phyloP scores from a whole-genome alignment of 2,888 invertebrate genomes.

The Drosophila falleni region DNA sequence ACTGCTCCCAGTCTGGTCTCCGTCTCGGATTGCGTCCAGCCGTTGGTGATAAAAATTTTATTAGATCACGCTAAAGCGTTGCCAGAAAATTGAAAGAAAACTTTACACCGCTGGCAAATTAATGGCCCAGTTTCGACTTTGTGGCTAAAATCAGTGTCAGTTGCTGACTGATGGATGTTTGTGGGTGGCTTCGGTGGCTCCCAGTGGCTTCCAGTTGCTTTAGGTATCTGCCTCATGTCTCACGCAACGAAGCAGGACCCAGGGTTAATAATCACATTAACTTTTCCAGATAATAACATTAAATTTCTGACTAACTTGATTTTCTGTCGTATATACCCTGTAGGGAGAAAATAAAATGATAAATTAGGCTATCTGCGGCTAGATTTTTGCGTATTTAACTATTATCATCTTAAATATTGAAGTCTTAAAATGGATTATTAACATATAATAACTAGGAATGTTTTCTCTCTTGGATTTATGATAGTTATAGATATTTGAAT shows the following conservation, averaged over 20 bases:
- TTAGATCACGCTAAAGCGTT: slow-evolving; percentile 72
- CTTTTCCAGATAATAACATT: slow-evolving; percentile 76
- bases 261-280: slow-evolving; percentile 76
- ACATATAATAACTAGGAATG: neutral
- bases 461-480: neutral
- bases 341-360: neutral
- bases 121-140: slow-evolving; percentile 30
- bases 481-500: too few relatives aligned
- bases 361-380: too few relatives aligned
- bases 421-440: neutral
- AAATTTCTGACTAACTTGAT: slow-evolving; percentile 54
- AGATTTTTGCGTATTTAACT: too few relatives aligned
- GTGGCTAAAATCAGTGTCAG: slow-evolving; percentile 25
- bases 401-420: neutral
- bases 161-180: slow-evolving; percentile 37
- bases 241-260: slow-evolving; percentile 48
- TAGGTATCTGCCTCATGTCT: slow-evolving; percentile 27
- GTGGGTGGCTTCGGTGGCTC: slow-evolving; percentile 29
- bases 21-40: slow-evolving; percentile 36
- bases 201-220: slow-evolving; percentile 18
- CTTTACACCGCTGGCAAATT: slow-evolving; percentile 18
- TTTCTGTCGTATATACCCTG: slow-evolving; percentile 15
- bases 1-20: slow-evolving; percentile 15
- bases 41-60: slow-evolving; percentile 77
- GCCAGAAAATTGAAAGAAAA: slow-evolving; percentile 36